phyloP scores from a whole-genome alignment of 2,888 invertebrate genomes.

The Chirona hameri region DNA sequence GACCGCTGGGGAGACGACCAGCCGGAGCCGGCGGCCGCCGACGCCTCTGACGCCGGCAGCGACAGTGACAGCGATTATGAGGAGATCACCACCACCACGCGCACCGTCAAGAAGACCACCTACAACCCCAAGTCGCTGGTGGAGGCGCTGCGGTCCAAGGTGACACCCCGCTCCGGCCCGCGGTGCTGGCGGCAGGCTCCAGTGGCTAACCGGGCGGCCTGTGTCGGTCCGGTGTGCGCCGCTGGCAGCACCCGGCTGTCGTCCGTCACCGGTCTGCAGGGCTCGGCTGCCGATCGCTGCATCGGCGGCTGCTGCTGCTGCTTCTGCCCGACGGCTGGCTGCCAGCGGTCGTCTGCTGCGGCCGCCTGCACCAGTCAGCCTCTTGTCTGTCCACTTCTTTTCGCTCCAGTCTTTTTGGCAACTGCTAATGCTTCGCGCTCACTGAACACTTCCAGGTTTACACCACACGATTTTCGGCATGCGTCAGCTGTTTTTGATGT shows the following conservation, averaged over 20 bases:
- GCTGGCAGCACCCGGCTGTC: not conserved
- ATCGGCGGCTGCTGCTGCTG: not conserved
- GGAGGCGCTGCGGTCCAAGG: not conserved
- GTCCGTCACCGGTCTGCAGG: not conserved
- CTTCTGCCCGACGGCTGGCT: not conserved
- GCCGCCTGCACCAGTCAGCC: too few species aligned
- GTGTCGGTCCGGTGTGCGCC: not conserved
- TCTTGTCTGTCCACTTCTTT: too few species aligned
- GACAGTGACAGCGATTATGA: conserved; percentile 26
- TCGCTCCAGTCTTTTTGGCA: too few species aligned
- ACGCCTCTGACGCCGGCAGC: not conserved
- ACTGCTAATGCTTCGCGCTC: too few species aligned
- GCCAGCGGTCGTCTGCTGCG: too few species aligned
- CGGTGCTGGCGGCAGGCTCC: not conserved
- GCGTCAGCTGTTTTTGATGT: too few species aligned
- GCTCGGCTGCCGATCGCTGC: not conserved
- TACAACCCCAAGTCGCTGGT: not conserved
- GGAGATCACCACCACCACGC: conserved; percentile 1
- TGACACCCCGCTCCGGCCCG: not conserved
- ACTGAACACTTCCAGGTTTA: too few species aligned
- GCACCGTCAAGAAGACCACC: conserved; percentile 45
- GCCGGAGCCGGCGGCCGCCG: not conserved
- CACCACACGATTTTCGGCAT: too few species aligned
- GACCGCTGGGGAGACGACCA: too few species aligned
- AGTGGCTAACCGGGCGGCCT: not conserved